Evolutionary conservation across 2,113 vertebrate genomes (phyloP), one percentile per base, ranked within the genome.

Genomic region (Anarrhichthys ocellatus): DNA sequence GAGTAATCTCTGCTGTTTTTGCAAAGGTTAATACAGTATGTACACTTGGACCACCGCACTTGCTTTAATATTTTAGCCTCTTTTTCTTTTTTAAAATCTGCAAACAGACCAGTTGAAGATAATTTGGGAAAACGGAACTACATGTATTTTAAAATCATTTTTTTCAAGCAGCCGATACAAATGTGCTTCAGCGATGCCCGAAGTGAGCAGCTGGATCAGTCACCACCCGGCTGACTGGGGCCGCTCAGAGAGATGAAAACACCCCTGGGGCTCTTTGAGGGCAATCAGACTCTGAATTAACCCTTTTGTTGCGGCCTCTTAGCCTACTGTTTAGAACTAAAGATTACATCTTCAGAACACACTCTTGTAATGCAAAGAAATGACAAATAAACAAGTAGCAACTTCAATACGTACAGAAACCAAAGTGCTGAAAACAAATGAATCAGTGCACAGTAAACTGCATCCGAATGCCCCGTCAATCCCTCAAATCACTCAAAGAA

Each of bases 211-310:
- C 73, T 54, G 64, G 22, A 50, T 77, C 64, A 64, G 78, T 29
- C 73, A 1, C 75, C 67, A 11, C 75, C 42, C 14, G 63, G 75
- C 81, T 76, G 70, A 46, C 42, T n/a, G 77, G 70, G 17, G 56
- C 80, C 3, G 36, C 59, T 61, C 38, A 22, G 64, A 79, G 67
- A 78, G 67, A 74, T 68, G 58, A 85, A 73, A 76, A 63, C 83
- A 14, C 83, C 81, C 62, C 70, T 4, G 79, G 58, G 76, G 73
- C 62, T 76, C 68, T 78, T 81, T 64, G 78, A 76, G 66, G 73
- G 58, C 87, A 73, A 77, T 82, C 85, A 59, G 75, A 66, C 78
- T 84, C 77, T 79, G 64, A 77, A 90, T 84, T 54, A 73, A 83
- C 71, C 34, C 80, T 79, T 82, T 85, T 58, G 24, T 76, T 56